Base-by-base conservation (phyloP, 2,888 invertebrate species). In the Chrysopilus asiliformis region DNA sequence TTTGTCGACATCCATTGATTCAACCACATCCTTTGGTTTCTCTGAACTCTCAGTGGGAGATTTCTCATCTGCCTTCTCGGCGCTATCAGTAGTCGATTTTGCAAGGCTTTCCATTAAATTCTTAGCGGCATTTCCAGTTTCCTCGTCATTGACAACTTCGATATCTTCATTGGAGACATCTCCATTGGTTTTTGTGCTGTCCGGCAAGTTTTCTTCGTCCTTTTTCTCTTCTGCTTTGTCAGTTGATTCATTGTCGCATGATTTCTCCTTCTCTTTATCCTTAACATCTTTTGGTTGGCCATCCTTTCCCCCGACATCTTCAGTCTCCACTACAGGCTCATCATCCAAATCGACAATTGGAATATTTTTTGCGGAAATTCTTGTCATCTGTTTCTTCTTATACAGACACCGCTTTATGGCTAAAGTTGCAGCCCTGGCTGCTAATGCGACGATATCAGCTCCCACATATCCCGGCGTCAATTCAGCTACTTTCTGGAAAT, bases 401-500 rank as follows among this genome's bases (percentile, higher is more conserved):
- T n/a, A n/a, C n/a, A n/a, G n/a, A n/a, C n/a, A n/a, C n/a, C n/a
- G 31, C 36, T 81, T 70, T 0, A 91, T 80, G 29, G 93, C 91
- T 47, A 76, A 74, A 57, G 87, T 80, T 8, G 87, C 85, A 3
- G 95, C 89, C 62, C 91, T 87, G 43, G 86, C 73, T 1, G 84
- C 76, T 36, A 95, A 67, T 1, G 87, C 79, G 58, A 80, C 72
- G 47, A 98, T 66, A 70, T 98, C 94, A 4, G 90, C 93, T 10
- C 94, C 97, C 22, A 95, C 95, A 68, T 80, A 97, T 1, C 97
- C 97, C 1, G 97, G 97, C 6, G 93, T 93, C 34, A 81, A 68
- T 49, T 79, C 76, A 16, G 93, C 90, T 43, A 97, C 64, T 33
- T 68, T 64, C 38, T 71, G 66, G 52, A 79, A 76, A 56, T 82